Base-by-base conservation (phyloP, 2,797 vertebrate species). In the Halcyon leucocephala region DNA sequence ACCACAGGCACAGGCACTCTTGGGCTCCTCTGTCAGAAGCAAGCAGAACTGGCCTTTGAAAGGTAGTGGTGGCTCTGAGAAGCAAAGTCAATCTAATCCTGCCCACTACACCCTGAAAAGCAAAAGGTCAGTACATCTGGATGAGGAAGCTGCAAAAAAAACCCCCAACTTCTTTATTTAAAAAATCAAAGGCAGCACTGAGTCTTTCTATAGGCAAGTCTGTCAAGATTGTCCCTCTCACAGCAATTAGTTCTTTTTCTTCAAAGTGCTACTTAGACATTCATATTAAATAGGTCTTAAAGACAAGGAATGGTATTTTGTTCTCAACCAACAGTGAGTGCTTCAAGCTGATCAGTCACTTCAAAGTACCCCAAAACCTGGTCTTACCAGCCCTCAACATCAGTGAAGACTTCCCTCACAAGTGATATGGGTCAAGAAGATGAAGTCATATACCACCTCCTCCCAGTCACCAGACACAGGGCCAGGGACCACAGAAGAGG, bases 311-410 rank as follows among this genome's bases (percentile, higher is more conserved):
- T 14, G 2, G 0, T 29, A 26, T 64, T 78, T 80, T 72, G 11
- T 16, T 31, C 24, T 62, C n/a, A 66, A 73, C 31, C 20, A 70
- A 6, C 20, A 33, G 29, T 0, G 0, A 83, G 19, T 17, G 25
- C 54, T 76, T 82, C 58, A 69, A 15, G 37, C 4, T 55, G 31
- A 42, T 44, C 24, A 24, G 17, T 51, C 67, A 62, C 22, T 70
- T 69, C 13, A 13, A 61, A 82, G 29, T 57, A 67, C 11, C 33
- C 33, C 7, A 39, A 84, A 66, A 10, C 4, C 13, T 81, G n/a
- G 10, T 22, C 17, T 64, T 39, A 21, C 1, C 49, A 69, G 24
- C 24, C 24, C 24, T 14, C 13, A 26, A 1, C 0, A 5, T 61
- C 4, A 20, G 29, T 2, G n/a, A 74, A 39, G 24, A 33, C 1